phyloP scores from a whole-genome alignment of 2,113 vertebrate species.

The Melanotaenia duboulayi region DNA sequence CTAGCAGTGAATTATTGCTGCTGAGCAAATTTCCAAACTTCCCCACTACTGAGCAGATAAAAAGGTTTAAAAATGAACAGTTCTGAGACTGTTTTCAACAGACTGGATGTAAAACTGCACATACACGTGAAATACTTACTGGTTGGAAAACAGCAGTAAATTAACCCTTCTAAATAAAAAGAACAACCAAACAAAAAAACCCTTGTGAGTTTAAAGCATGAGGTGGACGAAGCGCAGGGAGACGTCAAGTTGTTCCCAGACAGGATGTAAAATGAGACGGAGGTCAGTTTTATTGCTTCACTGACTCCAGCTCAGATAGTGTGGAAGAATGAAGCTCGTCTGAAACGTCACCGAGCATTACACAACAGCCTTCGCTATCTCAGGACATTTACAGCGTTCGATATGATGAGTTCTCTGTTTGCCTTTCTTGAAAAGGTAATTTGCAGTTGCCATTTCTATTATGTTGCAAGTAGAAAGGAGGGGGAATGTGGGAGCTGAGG shows the following conservation, averaged over 20 bases:
- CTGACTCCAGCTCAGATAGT: constrained; percentile 11
- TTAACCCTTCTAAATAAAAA: not conserved
- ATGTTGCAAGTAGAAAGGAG: not conserved
- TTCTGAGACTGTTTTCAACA: constrained; percentile 1
- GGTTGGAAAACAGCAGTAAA: constrained; percentile 7
- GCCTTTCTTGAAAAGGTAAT: constrained; percentile 32
- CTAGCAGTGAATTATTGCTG: not conserved
- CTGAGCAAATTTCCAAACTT: constrained; percentile 2
- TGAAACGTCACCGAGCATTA: constrained; percentile 24
- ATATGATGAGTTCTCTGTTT: constrained; percentile 22
- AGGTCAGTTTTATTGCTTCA: constrained; percentile 31
- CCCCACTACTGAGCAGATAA: constrained; percentile 6
- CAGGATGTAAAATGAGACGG: constrained; percentile 26
- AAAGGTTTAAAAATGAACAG: constrained; percentile 16
- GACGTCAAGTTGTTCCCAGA: constrained; percentile 26
- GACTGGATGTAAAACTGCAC: not conserved
- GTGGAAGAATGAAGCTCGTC: constrained; percentile 40
- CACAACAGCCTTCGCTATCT: constrained; percentile 29
- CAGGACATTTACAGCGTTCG: constrained; percentile 26
- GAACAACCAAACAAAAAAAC: not conserved
- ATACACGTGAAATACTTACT: not conserved
- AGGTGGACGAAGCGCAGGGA: not conserved
- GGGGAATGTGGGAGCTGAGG: not conserved
- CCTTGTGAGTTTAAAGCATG: not conserved
- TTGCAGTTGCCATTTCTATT: constrained; percentile 31